A percentile compares a stretch with the other conserved stretches of the same genome.
These are phyloP conservation scores for Atopsyche davidsoni DNA, from an alignment of 1,140 invertebrate genomes.

Conservation along the genomic window DNA sequence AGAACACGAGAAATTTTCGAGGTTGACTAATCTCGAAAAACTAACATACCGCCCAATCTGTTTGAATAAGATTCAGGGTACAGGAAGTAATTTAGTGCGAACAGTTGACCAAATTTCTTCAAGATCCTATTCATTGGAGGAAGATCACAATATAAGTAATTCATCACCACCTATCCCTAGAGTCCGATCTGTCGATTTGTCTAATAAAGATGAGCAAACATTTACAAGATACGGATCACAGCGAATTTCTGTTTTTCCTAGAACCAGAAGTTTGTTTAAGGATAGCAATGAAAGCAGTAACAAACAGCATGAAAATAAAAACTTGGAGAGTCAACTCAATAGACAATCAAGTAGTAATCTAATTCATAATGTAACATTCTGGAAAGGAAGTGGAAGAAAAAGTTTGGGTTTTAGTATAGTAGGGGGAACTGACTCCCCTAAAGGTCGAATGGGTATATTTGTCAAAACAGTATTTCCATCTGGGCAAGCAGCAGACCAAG, in stretches of 20 bases:
- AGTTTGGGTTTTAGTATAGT: slow-evolving; percentile 89
- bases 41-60: slow-evolving; percentile 13
- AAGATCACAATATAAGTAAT: slow-evolving; percentile 14
- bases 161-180: slow-evolving; percentile 2
- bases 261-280: slow-evolving; percentile 1
- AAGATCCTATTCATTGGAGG: slow-evolving; percentile 13
- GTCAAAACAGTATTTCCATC: slow-evolving; percentile 85
- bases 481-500: slow-evolving; percentile 79
- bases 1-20: slow-evolving; percentile 3
- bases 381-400: slow-evolving; percentile 78
- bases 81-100: slow-evolving; percentile 23
- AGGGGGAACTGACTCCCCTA: slow-evolving; percentile 81
- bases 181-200: slow-evolving; percentile 5
- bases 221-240: slow-evolving; percentile 16
- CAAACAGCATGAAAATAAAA: slow-evolving; percentile 16
- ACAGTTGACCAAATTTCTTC: slow-evolving; percentile 29
- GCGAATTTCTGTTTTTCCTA: slow-evolving; percentile 9
- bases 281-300: slow-evolving; percentile 35
- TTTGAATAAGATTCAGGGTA: slow-evolving; percentile 11
- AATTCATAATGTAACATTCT: slow-evolving; percentile 53
- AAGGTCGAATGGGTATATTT: slow-evolving; percentile 85
- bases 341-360: slow-evolving; percentile 11
- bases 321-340: neutral
- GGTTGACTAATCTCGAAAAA: slow-evolving; percentile 15
- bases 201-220: slow-evolving; percentile 5